phyloP scores from a whole-genome alignment of 2,113 vertebrate genomes.

The Chaetura pelagica region DNA sequence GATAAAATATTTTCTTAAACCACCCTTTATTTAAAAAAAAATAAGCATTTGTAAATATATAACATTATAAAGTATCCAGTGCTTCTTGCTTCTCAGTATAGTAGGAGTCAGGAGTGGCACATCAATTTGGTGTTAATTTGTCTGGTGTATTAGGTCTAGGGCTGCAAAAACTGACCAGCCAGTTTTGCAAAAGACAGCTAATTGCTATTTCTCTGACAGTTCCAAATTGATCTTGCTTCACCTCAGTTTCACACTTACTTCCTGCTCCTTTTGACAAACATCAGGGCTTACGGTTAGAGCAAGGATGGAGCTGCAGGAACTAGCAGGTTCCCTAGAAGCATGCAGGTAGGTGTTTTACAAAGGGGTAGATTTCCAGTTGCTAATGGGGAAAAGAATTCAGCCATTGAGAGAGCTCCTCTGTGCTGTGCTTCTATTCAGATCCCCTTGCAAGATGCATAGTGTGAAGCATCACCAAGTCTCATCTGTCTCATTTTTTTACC shows the following conservation, averaged over 20 bases:
- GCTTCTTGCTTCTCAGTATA: not conserved
- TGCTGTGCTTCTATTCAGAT: not conserved
- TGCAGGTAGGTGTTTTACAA: not conserved
- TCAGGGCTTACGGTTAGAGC: not conserved
- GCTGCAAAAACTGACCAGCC: not conserved
- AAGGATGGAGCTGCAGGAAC: not conserved
- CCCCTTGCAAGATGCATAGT: not conserved
- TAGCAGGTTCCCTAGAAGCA: not conserved
- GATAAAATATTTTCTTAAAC: not conserved
- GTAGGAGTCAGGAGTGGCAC: not conserved
- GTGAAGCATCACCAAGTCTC: not conserved
- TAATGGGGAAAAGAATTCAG: not conserved
- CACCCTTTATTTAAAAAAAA: constrained; percentile 37
- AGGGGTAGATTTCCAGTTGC: not conserved
- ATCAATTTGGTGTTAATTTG: not conserved
- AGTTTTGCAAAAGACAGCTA: not conserved
- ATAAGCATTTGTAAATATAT: constrained; percentile 17
- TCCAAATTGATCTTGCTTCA: not conserved
- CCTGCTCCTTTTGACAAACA: not conserved
- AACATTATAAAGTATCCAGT: constrained; percentile 41
- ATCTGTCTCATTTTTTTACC: not conserved
- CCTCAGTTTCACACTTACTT: not conserved
- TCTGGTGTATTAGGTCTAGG: not conserved
- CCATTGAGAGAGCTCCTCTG: not conserved
- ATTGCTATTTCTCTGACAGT: not conserved